phyloP scores from a whole-genome alignment of 2,113 vertebrate species.

The Lates calcarifer region DNA sequence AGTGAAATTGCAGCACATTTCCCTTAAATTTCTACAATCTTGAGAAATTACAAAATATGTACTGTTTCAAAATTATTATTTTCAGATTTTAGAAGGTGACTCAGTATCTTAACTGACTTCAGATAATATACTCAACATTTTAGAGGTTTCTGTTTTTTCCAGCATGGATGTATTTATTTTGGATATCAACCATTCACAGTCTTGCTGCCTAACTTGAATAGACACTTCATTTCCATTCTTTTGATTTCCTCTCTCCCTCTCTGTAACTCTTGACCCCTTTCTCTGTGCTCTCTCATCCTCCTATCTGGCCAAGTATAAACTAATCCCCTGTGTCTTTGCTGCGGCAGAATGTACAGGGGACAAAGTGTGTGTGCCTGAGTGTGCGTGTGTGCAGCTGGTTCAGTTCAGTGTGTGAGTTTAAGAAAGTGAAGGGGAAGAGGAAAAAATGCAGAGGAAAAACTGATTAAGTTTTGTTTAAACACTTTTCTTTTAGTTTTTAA shows the following conservation, averaged over 20 bases:
- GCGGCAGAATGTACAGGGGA: slow-evolving; percentile 36
- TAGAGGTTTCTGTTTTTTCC: neutral
- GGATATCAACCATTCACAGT: neutral
- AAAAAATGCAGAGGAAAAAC: neutral
- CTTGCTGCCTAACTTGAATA: neutral
- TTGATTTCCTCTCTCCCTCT: neutral
- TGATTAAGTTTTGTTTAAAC: neutral
- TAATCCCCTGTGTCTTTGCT: slow-evolving; percentile 58
- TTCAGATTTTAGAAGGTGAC: neutral
- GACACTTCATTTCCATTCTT: neutral
- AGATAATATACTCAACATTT: neutral
- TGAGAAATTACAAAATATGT: neutral
- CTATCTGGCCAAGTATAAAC: slow-evolving; percentile 37
- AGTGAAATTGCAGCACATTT: neutral
- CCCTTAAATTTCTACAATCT: neutral
- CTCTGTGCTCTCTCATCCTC: slow-evolving; percentile 38
- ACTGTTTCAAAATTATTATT: neutral
- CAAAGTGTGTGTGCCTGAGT: slow-evolving; percentile 44
- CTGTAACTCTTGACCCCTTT: slow-evolving; percentile 37
- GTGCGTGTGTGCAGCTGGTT: slow-evolving; percentile 7
- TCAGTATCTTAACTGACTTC: neutral
- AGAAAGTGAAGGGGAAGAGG: neutral
- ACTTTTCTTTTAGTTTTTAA: neutral
- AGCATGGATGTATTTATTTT: neutral
- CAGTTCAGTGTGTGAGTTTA: slow-evolving; percentile 3